Base-by-base conservation (phyloP, 2,888 invertebrate species). In the Sphinx pinastri region DNA sequence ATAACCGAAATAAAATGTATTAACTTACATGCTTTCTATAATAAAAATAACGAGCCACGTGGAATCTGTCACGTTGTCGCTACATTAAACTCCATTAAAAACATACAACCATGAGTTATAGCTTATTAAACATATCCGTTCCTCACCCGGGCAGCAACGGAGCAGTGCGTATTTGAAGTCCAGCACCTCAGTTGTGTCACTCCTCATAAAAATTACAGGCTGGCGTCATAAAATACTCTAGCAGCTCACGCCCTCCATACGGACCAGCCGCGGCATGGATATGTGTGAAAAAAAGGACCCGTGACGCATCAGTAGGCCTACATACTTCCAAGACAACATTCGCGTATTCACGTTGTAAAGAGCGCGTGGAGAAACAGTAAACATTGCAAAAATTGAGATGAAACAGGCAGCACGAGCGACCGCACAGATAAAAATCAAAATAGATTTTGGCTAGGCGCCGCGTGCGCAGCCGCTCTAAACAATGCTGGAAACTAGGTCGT, bases 391-490 rank as follows among this genome's bases (percentile, higher is more conserved):
- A 90, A 91, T 81, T 82, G 81, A 81, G 79, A 78, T 76, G 81
- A 79, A 78, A 81, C 86, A 87, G 87, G 88, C 86, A 80, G 85
- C 84, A 86, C 81, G 84, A 79, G 82, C 81, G 80, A 79, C 77
- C 87, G 83, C 89, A 88, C 86, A 91, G 89, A 88, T 91, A 88
- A 90, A 91, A 88, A 86, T 89, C 79, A 82, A 93, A 93, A 93
- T 93, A 93, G 93, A 92, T 84, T 70, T 92, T 93, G 93, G 93
- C 93, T 86, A 87, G 78, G 87, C 90, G 91, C 92, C 92, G 84
- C 87, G 86, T 79, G 80, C 84, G 83, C 80, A 78, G 81, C 81
- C 80, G 81, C 78, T 84, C 84, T 81, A 81, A 89, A 90, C 91
- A 91, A 92, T 91, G 87, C 88, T 84, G 86, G 87, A 90, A 93